Percentiles rank a stretch among this genome's conserved stretches.
Evolutionary conservation across 2,113 vertebrate species (phyloP).

Genomic region (Terrapene triunguis): DNA sequence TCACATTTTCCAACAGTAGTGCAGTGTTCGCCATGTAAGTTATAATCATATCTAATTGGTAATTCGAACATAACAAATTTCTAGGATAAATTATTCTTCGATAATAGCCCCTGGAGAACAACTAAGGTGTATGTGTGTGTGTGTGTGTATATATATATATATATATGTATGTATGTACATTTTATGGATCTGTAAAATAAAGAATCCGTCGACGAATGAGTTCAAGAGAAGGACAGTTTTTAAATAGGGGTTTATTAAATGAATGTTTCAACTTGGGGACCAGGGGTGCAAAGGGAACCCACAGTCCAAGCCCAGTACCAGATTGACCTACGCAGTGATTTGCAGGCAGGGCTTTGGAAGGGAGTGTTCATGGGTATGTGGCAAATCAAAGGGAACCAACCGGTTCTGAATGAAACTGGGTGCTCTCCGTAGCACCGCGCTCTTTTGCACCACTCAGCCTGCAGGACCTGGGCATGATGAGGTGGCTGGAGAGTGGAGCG

Average conservation of each 20-base stretch:
- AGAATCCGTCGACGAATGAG: background rate
- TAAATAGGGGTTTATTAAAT: background rate
- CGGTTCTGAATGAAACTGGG: background rate
- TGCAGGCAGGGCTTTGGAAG: background rate
- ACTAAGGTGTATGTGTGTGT: background rate
- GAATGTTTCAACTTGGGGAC: background rate
- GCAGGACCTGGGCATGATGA: background rate
- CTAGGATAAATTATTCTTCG: slow-evolving; percentile 83
- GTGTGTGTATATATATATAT: background rate
- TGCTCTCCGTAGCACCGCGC: background rate
- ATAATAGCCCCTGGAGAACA: slow-evolving; percentile 79
- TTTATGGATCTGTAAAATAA: slow-evolving; percentile 10
- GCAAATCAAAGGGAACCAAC: background rate
- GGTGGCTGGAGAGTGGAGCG: background rate
- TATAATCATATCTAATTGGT: slow-evolving; percentile 84
- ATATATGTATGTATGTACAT: background rate
- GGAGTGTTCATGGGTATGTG: background rate
- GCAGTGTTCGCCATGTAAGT: slow-evolving; percentile 73
- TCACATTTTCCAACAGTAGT: slow-evolving; percentile 72
- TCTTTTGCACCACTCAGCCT: background rate
- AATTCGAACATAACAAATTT: slow-evolving; percentile 84
- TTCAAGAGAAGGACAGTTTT: background rate
- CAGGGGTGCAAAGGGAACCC: background rate
- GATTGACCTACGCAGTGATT: background rate
- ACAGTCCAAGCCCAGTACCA: background rate